Evolutionary conservation across 2,113 vertebrate genomes (phyloP).

Genomic region (Thamnophis sirtalis): DNA sequence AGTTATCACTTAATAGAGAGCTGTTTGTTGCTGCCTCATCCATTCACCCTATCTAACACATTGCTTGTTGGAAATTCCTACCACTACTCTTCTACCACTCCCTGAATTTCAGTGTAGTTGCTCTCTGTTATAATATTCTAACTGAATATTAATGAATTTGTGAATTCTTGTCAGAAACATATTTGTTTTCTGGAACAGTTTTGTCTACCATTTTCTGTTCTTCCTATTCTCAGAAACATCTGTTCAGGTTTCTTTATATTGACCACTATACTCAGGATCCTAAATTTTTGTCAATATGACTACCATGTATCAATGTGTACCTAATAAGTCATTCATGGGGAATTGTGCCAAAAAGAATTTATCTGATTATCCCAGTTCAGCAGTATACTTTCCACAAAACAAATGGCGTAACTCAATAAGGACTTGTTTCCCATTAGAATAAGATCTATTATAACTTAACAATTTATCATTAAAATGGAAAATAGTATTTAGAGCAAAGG

Average conservation of each 20-base stretch:
- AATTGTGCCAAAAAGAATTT: conserved; percentile 38
- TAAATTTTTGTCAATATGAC: conserved; percentile 21
- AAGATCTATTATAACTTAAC: conserved; percentile 35
- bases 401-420: conserved; percentile 40
- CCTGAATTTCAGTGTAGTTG: not conserved
- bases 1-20: no score
- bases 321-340: not conserved
- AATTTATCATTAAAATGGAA: conserved; percentile 35
- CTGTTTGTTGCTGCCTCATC: no score
- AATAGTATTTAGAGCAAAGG: conserved; percentile 32
- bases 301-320: conserved; percentile 1
- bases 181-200: not conserved
- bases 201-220: not conserved
- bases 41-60: no score
- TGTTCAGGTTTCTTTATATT: not conserved
- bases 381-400: conserved; percentile 36
- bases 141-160: not conserved
- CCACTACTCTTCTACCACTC: not conserved
- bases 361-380: conserved; percentile 37
- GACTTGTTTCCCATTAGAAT: conserved; percentile 34
- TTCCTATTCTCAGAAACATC: not conserved
- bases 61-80: not conserved
- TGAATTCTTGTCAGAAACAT: not conserved
- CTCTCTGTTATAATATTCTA: no score
- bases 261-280: not conserved